Conservation (phyloP, 1,140 invertebrate genomes). For the Papilio machaon region DNA sequence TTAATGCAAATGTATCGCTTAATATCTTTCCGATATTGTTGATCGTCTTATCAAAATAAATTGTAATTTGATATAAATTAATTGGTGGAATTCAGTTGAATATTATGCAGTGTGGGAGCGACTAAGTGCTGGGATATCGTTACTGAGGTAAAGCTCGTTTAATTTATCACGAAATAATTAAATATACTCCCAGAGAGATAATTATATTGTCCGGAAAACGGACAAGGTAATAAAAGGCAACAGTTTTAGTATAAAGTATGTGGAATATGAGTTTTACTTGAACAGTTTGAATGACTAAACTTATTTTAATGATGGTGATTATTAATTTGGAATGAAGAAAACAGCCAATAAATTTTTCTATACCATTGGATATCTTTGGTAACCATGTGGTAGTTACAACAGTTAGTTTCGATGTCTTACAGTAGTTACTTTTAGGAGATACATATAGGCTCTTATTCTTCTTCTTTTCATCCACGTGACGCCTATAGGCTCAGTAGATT, state of each 20-base stretch:
- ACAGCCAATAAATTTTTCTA: not conserved
- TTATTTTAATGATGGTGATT: not conserved
- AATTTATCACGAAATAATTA: constrained; percentile 18
- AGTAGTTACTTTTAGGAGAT: not conserved
- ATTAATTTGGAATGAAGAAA: not conserved
- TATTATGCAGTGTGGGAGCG: constrained; percentile 6
- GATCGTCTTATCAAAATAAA: not conserved
- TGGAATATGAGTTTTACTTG: not conserved
- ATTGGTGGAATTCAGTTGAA: constrained; percentile 13
- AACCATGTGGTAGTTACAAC: not conserved
- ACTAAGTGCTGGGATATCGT: constrained; percentile 7
- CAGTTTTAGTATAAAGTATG: not conserved
- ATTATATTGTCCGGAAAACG: not conserved
- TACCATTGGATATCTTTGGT: not conserved
- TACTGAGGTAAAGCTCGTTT: constrained; percentile 1
- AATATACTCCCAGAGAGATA: not conserved
- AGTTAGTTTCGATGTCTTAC: too few relatives aligned
- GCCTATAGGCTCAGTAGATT: too few relatives aligned
- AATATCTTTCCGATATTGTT: constrained; percentile 8
- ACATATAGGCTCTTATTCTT: too few relatives aligned
- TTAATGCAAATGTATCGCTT: not conserved
- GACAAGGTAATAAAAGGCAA: constrained; percentile 15
- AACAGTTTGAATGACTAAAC: not conserved
- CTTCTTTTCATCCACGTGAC: too few relatives aligned
- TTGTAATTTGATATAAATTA: constrained; percentile 16